Conservation (phyloP, 2,888 invertebrate species). For the Sphaerophoria taeniata region DNA sequence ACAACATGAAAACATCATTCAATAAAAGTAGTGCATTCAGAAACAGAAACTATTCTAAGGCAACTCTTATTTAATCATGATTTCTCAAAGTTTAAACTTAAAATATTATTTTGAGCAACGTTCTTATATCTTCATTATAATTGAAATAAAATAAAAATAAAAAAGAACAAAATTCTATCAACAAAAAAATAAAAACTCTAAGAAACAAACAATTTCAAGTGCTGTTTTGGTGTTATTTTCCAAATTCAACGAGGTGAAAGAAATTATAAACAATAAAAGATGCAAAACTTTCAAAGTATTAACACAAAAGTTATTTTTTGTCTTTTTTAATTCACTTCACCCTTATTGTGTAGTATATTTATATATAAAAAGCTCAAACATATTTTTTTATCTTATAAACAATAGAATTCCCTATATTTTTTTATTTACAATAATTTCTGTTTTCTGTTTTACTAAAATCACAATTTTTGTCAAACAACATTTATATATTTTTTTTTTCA, state of each 20-base stretch:
- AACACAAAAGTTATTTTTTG: conserved; percentile 33
- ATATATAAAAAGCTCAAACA: not conserved
- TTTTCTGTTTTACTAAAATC: conserved; percentile 48
- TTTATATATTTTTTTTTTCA: conserved; percentile 6
- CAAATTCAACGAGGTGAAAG: not conserved
- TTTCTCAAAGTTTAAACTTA: not conserved
- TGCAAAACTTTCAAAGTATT: conserved; percentile 73
- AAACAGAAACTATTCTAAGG: conserved; percentile 6
- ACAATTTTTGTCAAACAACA: conserved; percentile 54
- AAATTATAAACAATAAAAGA: conserved; percentile 30
- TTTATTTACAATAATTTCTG: conserved; percentile 26
- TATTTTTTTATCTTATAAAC: conserved; percentile 21
- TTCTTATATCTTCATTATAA: not conserved
- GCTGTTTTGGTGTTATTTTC: conserved; percentile 41
- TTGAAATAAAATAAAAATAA: not conserved
- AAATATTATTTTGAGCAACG: not conserved
- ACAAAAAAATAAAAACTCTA: not conserved
- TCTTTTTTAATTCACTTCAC: conserved; percentile 17
- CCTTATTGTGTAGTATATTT: not conserved
- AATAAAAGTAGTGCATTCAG: not conserved
- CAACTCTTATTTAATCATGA: not conserved
- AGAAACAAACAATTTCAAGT: conserved; percentile 67
- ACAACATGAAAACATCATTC: not conserved
- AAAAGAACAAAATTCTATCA: conserved; percentile 20
- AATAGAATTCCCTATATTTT: conserved; percentile 26